Conservation (phyloP, 2,888 invertebrate species). For the Cantharis flavilabris region DNA sequence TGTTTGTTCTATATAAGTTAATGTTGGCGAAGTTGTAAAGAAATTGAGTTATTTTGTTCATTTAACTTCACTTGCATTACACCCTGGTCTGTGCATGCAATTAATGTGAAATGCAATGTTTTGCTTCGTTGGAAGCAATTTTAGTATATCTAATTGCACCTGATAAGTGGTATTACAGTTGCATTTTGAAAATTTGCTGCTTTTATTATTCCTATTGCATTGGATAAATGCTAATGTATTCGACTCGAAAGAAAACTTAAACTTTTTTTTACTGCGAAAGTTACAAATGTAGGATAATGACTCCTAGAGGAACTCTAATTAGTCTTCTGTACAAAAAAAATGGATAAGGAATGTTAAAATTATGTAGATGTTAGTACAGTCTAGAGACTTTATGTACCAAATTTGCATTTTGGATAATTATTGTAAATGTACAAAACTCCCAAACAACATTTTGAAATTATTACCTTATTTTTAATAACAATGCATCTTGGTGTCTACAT, state of each 20-base stretch:
- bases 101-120: slow-evolving; percentile 28
- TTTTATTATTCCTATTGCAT: slow-evolving; percentile 14
- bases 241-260: slow-evolving; percentile 12
- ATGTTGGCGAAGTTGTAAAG: neutral
- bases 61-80: slow-evolving; percentile 14
- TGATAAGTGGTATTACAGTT: slow-evolving; percentile 19
- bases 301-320: slow-evolving; percentile 26
- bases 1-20: neutral
- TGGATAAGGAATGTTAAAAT: slow-evolving; percentile 30
- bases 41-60: neutral
- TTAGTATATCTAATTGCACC: slow-evolving; percentile 23
- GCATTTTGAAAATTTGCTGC: slow-evolving; percentile 14
- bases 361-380: slow-evolving; percentile 26
- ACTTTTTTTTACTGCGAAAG: slow-evolving; percentile 27
- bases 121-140: slow-evolving; percentile 12
- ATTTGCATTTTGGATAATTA: slow-evolving; percentile 3
- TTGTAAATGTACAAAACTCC: slow-evolving; percentile 4
- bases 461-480: slow-evolving; percentile 8
- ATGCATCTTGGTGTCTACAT: slow-evolving; percentile 20
- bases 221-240: slow-evolving; percentile 29
- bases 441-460: neutral
- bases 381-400: slow-evolving; percentile 16
- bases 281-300: slow-evolving; percentile 31
- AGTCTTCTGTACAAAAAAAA: slow-evolving; percentile 23
- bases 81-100: slow-evolving; percentile 13